Evolutionary conservation across 2,113 vertebrate genomes (phyloP).

Genomic region (Dendrocopos noguchii): DNA sequence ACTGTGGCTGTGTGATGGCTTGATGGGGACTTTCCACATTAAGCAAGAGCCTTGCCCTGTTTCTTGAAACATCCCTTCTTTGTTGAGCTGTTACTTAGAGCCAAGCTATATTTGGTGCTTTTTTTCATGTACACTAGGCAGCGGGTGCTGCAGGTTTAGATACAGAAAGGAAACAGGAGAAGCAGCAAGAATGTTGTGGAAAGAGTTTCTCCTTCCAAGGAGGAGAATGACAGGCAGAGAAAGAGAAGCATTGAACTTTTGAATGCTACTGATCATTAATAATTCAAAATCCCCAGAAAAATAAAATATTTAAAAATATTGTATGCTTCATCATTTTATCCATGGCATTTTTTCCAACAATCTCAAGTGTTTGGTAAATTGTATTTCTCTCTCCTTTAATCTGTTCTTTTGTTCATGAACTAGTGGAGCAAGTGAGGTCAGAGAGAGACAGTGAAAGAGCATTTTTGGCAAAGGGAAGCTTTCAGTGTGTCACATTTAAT

Average conservation of each 20-base stretch:
- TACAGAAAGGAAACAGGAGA: neutral
- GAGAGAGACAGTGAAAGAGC: conserved; percentile 12
- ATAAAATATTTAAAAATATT: neutral
- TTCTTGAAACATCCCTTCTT: neutral
- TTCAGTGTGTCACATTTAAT: conserved; percentile 45
- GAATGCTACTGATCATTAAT: neutral
- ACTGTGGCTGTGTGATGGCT: neutral
- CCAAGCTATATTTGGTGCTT: neutral
- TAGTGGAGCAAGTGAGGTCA: conserved; percentile 8
- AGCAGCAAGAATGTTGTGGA: neutral
- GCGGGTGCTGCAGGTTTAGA: neutral
- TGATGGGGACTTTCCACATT: neutral
- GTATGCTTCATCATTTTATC: neutral
- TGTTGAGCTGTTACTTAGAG: neutral
- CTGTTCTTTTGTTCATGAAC: conserved; percentile 29
- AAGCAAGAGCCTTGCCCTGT: fast-evolving
- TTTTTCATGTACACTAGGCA: neutral
- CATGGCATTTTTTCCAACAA: neutral
- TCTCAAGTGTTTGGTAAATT: neutral
- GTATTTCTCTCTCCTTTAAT: neutral
- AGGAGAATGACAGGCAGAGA: neutral
- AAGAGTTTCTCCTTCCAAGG: neutral
- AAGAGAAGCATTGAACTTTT: neutral
- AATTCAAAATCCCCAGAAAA: neutral
- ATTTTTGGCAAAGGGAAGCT: conserved; percentile 38